A percentile compares a stretch with the other conserved stretches of the same genome.
Evolutionary conservation across 2,113 vertebrate species (phyloP).

Genomic region (Pomatorhinus ruficollis): DNA sequence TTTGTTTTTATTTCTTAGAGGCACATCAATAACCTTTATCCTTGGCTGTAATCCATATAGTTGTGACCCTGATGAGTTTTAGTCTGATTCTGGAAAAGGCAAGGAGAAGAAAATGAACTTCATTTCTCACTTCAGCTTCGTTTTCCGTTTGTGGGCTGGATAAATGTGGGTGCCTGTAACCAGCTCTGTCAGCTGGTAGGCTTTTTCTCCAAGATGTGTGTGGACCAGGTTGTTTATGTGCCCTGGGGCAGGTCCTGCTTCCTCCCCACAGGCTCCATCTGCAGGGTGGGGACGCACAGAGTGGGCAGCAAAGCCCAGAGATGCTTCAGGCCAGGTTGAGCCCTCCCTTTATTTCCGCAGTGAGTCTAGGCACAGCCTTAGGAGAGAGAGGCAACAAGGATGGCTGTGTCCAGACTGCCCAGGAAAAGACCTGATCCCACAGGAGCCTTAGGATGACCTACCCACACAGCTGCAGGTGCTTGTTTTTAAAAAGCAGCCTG

Average conservation of each 20-base stretch:
- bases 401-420: not conserved
- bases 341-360: not conserved
- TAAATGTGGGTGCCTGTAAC: not conserved
- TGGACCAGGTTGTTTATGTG: not conserved
- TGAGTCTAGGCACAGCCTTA: not conserved
- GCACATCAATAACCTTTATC: constrained; percentile 58
- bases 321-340: not conserved
- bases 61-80: constrained; percentile 59
- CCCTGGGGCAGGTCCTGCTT: not conserved
- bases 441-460: not conserved
- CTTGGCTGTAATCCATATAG: constrained; percentile 46
- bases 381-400: not conserved
- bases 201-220: not conserved
- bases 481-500: not conserved
- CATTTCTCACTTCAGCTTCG: constrained; percentile 4
- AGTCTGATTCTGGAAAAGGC: constrained; percentile 36
- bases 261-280: not conserved
- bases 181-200: not conserved
- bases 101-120: constrained; percentile 49
- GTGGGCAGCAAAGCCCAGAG: not conserved
- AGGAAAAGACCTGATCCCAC: not conserved
- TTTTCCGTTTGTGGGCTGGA: not conserved
- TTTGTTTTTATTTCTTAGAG: constrained; percentile 58
- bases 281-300: no score
- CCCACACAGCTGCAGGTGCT: not conserved